phyloP scores from a whole-genome alignment of 2,113 vertebrate species.

The Hemibagrus wyckioides region DNA sequence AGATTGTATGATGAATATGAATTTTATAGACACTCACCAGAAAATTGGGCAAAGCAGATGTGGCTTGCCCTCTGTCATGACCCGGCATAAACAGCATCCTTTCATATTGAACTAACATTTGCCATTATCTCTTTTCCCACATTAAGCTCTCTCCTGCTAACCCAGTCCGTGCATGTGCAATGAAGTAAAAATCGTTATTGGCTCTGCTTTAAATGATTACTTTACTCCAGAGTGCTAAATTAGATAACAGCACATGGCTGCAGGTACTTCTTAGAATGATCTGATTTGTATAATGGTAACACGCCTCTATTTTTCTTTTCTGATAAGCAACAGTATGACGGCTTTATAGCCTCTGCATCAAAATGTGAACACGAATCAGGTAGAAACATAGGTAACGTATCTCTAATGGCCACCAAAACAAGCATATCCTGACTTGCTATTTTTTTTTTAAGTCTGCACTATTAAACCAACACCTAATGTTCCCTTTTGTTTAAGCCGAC shows the following conservation, averaged over 20 bases:
- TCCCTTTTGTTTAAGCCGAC: constrained; percentile 42
- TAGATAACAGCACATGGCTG: neutral
- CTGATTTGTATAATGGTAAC: constrained; percentile 4
- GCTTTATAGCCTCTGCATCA: neutral
- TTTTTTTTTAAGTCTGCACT: neutral
- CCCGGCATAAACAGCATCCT: constrained; percentile 9
- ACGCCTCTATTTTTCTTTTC: neutral
- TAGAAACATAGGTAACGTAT: neutral
- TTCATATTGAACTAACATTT: constrained; percentile 7
- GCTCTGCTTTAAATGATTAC: neutral
- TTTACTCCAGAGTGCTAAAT: neutral
- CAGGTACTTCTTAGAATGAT: neutral
- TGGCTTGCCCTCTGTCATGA: constrained; percentile 16
- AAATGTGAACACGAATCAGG: neutral
- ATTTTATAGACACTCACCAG: constrained; percentile 61
- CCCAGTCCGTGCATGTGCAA: neutral
- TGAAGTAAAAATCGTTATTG: neutral
- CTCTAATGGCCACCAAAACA: neutral
- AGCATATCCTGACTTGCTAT: neutral
- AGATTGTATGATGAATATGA: neutral
- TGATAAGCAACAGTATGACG: neutral
- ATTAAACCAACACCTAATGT: neutral
- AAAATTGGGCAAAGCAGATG: constrained; percentile 51
- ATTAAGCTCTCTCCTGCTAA: neutral
- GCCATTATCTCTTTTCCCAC: neutral